Evolutionary conservation across 2,888 invertebrate genomes (phyloP).

Genomic region (Seladonia tumulorum): DNA sequence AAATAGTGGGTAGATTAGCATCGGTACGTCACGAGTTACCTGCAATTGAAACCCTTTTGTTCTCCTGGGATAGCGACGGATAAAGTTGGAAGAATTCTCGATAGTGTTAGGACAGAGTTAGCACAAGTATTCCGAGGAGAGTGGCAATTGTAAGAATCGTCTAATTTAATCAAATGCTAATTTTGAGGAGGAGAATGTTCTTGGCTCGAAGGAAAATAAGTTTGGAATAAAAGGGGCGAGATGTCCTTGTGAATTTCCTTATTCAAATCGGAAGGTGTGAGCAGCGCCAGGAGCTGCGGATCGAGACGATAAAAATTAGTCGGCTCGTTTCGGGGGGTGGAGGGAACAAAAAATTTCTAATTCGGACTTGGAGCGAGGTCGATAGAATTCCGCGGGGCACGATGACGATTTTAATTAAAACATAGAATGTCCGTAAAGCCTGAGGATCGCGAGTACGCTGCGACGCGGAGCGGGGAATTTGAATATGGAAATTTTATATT

Average conservation of each 20-base stretch:
- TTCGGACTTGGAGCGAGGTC: background rate
- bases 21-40: too few species aligned
- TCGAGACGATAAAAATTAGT: background rate
- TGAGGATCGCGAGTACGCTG: slow-evolving; percentile 19
- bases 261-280: background rate
- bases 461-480: slow-evolving; percentile 25
- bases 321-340: background rate
- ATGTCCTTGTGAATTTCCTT: background rate
- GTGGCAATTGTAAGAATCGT: background rate
- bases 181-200: background rate
- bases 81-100: too few species aligned
- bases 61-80: too few species aligned
- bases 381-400: background rate
- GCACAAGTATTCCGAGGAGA: too few species aligned
- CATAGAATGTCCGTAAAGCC: slow-evolving; percentile 44
- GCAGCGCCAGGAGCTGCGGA: background rate
- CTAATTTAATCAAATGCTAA: background rate
- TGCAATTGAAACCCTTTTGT: too few species aligned
- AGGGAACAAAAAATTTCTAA: background rate
- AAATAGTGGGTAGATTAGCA: too few species aligned
- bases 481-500: slow-evolving; percentile 59
- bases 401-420: slow-evolving; percentile 49
- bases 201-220: background rate
- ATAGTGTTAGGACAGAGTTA: too few species aligned
- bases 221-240: background rate